Percentiles rank a stretch among this genome's conserved stretches.
These are phyloP conservation scores for Eilema sororculum DNA, from an alignment of 2,888 invertebrate species.

Conservation along the genomic window DNA sequence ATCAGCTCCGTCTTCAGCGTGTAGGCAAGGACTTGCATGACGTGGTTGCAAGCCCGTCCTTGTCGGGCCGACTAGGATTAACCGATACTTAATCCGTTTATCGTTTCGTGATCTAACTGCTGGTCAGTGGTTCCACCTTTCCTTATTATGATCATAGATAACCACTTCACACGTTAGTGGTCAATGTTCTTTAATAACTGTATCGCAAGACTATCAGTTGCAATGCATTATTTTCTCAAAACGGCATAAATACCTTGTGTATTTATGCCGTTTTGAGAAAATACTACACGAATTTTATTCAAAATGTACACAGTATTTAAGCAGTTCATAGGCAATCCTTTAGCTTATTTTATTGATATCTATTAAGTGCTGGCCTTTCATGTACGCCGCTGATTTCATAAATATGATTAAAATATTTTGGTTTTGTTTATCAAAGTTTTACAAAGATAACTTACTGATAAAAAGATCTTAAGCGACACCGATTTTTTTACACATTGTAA, in stretches of 20 bases:
- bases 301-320: not conserved
- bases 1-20: conserved; percentile 50
- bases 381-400: conserved; percentile 1
- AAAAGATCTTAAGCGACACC: not conserved
- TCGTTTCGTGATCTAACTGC: conserved; percentile 39
- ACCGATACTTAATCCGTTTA: conserved; percentile 45
- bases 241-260: too few relatives aligned
- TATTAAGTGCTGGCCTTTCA: not conserved
- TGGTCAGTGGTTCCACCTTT: conserved; percentile 45
- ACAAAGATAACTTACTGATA: not conserved
- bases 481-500: not conserved
- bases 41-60: conserved; percentile 19
- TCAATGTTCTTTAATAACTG: not conserved
- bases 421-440: not conserved
- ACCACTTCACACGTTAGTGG: conserved; percentile 23
- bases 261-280: too few relatives aligned
- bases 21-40: conserved; percentile 48
- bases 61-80: conserved; percentile 34
- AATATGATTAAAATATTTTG: not conserved
- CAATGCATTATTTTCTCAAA: not conserved
- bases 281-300: not conserved
- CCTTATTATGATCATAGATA: conserved; percentile 43
- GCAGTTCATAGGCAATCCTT: not conserved
- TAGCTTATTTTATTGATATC: not conserved
- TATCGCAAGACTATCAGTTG: not conserved